Percentiles rank a stretch among this genome's conserved stretches.
These are phyloP conservation scores for Oreochromis tanganicae DNA, from an alignment of 2,113 vertebrate species.

Conservation along the genomic window DNA sequence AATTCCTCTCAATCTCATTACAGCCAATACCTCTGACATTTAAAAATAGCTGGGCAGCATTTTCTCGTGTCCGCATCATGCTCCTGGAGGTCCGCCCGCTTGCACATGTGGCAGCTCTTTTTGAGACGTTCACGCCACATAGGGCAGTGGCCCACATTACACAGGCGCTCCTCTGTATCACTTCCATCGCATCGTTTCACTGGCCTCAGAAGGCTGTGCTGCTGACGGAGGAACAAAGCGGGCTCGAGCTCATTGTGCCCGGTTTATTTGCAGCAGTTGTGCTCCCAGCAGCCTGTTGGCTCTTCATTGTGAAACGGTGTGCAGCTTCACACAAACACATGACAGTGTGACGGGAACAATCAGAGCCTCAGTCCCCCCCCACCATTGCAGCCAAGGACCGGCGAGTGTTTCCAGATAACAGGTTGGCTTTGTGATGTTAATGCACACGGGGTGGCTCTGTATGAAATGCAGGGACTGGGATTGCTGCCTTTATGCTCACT, in stretches of 20 bases:
- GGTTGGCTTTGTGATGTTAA: conserved; percentile 37
- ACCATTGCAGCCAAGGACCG: not conserved
- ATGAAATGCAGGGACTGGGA: not conserved
- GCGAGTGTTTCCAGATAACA: conserved; percentile 30
- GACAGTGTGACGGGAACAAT: not conserved
- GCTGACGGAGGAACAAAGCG: not conserved
- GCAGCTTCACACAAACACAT: not conserved
- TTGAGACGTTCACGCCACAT: conserved; percentile 27
- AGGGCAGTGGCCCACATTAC: not conserved
- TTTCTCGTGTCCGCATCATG: not conserved
- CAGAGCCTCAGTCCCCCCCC: not conserved
- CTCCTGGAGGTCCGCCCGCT: not conserved
- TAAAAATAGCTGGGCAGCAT: conserved; percentile 18
- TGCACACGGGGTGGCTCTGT: not conserved
- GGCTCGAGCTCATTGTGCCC: not conserved
- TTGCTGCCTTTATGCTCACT: not conserved
- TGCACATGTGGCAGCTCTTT: not conserved
- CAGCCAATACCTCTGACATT: conserved; percentile 44
- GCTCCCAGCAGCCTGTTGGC: not conserved
- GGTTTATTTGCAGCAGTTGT: not conserved
- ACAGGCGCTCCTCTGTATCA: conserved; percentile 2
- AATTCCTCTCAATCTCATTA: conserved; percentile 44
- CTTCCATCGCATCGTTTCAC: conserved; percentile 5
- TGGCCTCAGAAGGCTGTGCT: conserved; percentile 6
- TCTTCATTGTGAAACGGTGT: not conserved